These are phyloP conservation scores for Leptocoma aspasia DNA, from an alignment of 2,113 vertebrate genomes.

Conservation along the genomic window DNA sequence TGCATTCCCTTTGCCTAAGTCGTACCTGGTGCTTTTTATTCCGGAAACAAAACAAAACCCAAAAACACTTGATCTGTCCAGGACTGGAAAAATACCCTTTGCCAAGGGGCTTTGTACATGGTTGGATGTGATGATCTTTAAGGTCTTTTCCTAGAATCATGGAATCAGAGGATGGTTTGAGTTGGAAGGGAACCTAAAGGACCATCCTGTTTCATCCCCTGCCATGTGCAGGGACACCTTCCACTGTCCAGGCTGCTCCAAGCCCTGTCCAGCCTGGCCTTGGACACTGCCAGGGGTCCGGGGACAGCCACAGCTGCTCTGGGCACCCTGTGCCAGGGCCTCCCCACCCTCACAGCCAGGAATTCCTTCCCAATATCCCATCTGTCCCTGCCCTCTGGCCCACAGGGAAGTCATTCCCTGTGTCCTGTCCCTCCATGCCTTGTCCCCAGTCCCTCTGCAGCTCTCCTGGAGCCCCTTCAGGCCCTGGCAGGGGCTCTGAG, in stretches of 20 bases:
- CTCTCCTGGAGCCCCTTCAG: background rate
- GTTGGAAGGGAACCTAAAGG: rapidly evolving
- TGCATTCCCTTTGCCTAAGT: slow-evolving; percentile 51
- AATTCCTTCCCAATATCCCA: background rate
- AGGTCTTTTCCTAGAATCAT: background rate
- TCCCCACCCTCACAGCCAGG: background rate
- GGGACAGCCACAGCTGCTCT: background rate
- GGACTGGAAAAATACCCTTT: no score
- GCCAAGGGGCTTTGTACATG: background rate
- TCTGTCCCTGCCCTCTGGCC: background rate
- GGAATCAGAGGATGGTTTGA: background rate
- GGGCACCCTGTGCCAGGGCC: background rate
- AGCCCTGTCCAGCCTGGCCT: background rate
- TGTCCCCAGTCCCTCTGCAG: background rate
- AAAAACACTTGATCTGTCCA: rapidly evolving
- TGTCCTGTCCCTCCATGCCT: background rate
- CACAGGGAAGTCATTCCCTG: background rate
- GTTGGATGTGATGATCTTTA: background rate
- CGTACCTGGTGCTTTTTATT: background rate
- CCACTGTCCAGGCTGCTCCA: background rate
- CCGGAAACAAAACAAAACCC: background rate
- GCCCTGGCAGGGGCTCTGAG: background rate
- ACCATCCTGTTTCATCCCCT: rapidly evolving
- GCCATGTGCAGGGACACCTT: background rate
- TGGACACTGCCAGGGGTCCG: background rate